phyloP scores from a whole-genome alignment of 2,113 vertebrate species.

The Isichthys henryi region DNA sequence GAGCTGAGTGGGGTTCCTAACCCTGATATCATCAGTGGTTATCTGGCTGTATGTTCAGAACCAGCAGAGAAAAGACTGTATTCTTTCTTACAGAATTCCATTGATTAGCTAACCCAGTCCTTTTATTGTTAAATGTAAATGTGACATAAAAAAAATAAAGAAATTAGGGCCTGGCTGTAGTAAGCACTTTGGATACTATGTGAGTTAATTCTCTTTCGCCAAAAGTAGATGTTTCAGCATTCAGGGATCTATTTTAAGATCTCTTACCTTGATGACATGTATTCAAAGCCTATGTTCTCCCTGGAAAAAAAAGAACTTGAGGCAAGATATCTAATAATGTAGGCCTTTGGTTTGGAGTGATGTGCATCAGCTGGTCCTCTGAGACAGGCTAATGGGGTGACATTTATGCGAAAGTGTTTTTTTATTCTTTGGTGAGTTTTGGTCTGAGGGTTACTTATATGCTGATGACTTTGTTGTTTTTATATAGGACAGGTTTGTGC shows the following conservation, averaged over 20 bases:
- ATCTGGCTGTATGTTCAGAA: not conserved
- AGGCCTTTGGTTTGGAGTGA: not conserved
- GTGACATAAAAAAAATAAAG: not conserved
- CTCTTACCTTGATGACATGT: not conserved
- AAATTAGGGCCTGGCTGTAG: not conserved
- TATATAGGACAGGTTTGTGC: constrained; percentile 9
- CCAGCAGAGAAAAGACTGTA: not conserved
- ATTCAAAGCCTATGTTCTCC: not conserved
- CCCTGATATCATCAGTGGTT: not conserved
- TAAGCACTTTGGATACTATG: not conserved
- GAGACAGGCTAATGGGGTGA: not conserved
- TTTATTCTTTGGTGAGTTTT: not conserved
- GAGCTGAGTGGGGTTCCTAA: not conserved
- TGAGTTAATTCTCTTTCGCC: not conserved
- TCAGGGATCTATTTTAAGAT: not conserved
- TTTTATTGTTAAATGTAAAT: not conserved
- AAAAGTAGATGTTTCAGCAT: constrained; percentile 2
- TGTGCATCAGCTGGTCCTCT: not conserved
- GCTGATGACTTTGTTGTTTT: not conserved
- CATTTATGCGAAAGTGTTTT: not conserved
- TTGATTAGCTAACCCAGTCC: not conserved
- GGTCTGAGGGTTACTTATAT: not conserved
- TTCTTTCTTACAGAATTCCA: not conserved
- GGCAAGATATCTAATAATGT: not conserved
- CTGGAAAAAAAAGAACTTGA: not conserved